These are phyloP conservation scores for Prionailurus viverrinus DNA, from an alignment of 2,113 vertebrate genomes.

Conservation along the genomic window DNA sequence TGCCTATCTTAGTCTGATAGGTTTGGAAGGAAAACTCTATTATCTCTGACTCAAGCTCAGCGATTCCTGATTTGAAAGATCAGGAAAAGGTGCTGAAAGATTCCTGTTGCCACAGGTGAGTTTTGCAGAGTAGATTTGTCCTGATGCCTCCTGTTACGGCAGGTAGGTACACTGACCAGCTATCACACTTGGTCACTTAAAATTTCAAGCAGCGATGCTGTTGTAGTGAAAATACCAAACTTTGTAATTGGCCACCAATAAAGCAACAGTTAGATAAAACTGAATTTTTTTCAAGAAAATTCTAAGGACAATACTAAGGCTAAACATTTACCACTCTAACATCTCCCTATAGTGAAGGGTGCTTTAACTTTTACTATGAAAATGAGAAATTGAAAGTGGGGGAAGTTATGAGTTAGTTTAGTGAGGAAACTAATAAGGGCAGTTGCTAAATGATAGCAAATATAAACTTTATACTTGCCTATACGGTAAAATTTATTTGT, in stretches of 20 bases:
- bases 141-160: background rate
- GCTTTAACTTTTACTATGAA: background rate
- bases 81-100: background rate
- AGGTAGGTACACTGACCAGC: background rate
- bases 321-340: background rate
- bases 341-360: background rate
- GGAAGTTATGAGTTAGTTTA: background rate
- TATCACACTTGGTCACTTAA: background rate
- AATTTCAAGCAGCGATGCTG: background rate
- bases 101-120: background rate
- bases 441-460: background rate
- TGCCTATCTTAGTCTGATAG: background rate
- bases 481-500: background rate
- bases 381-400: background rate
- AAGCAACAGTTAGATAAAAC: background rate
- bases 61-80: constrained; percentile 48
- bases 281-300: background rate
- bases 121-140: background rate
- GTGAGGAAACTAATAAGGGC: background rate
- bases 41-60: constrained; percentile 16
- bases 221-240: background rate
- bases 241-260: background rate
- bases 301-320: background rate
- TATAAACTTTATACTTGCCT: background rate
- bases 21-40: constrained; percentile 45